Conservation (phyloP, 2,888 invertebrate species). For the Lochmaea crataegi region DNA sequence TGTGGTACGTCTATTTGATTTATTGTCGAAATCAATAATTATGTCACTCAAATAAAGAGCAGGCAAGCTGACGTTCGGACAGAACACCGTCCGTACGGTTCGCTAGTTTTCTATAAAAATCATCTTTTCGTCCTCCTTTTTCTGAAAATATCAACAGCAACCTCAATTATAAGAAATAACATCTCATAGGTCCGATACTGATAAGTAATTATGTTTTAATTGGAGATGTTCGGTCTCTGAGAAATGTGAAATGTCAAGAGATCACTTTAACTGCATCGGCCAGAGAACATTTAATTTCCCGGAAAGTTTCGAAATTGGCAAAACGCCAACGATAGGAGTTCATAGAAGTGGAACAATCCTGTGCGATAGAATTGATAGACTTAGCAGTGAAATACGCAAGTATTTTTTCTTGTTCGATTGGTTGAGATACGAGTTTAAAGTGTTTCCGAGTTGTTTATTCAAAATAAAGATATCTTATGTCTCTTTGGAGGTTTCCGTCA, state of each 20-base stretch:
- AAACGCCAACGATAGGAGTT: slow-evolving; percentile 32
- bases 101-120: too few relatives aligned
- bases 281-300: slow-evolving; percentile 37
- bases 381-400: slow-evolving; percentile 1
- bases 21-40: too few relatives aligned
- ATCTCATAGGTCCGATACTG: slow-evolving; percentile 42
- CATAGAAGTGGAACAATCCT: slow-evolving; percentile 30
- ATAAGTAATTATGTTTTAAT: slow-evolving; percentile 49
- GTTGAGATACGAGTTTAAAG: background rate
- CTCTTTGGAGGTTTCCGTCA: too few relatives aligned
- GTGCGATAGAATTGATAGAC: slow-evolving; percentile 27
- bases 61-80: too few relatives aligned
- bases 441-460: background rate
- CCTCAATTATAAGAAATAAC: slow-evolving; percentile 46
- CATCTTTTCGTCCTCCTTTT: too few relatives aligned
- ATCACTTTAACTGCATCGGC: slow-evolving; percentile 36
- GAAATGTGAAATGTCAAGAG: slow-evolving; percentile 42
- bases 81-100: too few relatives aligned
- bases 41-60: too few relatives aligned
- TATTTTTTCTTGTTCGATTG: slow-evolving; percentile 6
- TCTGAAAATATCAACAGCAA: too few relatives aligned
- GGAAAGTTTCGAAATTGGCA: slow-evolving; percentile 32
- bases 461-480: background rate
- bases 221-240: slow-evolving; percentile 38
- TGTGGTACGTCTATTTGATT: too few relatives aligned